A percentile compares a stretch with the other conserved stretches of the same genome.
phyloP scores from a whole-genome alignment of 2,888 invertebrate species.

The Limnephilus rhombicus region DNA sequence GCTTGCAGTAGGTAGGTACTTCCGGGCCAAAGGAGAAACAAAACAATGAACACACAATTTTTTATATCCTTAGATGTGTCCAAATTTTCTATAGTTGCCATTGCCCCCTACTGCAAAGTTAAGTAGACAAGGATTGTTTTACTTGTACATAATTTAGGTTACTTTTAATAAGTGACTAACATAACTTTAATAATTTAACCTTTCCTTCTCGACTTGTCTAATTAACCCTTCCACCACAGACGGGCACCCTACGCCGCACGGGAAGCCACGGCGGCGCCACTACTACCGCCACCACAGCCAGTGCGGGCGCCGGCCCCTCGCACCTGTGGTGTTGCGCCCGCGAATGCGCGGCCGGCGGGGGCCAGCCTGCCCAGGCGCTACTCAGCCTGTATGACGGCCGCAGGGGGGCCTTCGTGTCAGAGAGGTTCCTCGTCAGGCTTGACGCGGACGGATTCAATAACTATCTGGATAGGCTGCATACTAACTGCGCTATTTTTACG shows the following conservation, averaged over 20 bases:
- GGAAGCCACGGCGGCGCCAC: constrained; percentile 59
- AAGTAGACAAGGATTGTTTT: no score
- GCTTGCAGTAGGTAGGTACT: no score
- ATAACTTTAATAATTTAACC: not conserved
- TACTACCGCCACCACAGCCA: constrained; percentile 15
- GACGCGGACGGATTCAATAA: constrained; percentile 94
- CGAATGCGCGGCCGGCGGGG: constrained; percentile 91
- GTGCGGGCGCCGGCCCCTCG: constrained; percentile 74
- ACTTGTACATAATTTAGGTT: no score
- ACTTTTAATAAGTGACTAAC: no score
- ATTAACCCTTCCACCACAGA: constrained; percentile 67
- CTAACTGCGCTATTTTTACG: constrained; percentile 93
- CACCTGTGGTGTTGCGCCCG: constrained; percentile 78
- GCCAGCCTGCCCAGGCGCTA: constrained; percentile 90
- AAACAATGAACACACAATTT: no score
- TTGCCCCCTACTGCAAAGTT: no score
- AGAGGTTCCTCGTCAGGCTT: constrained; percentile 92
- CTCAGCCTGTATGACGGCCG: constrained; percentile 91
- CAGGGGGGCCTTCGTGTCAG: constrained; percentile 88
- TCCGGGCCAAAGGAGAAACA: no score
- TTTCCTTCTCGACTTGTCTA: not conserved
- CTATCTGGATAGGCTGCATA: constrained; percentile 91
- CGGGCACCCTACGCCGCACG: constrained; percentile 72
- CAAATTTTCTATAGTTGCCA: no score
- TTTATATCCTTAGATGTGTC: no score